Conservation (phyloP, 2,888 invertebrate genomes). For the Cremastobaeus sp. region DNA sequence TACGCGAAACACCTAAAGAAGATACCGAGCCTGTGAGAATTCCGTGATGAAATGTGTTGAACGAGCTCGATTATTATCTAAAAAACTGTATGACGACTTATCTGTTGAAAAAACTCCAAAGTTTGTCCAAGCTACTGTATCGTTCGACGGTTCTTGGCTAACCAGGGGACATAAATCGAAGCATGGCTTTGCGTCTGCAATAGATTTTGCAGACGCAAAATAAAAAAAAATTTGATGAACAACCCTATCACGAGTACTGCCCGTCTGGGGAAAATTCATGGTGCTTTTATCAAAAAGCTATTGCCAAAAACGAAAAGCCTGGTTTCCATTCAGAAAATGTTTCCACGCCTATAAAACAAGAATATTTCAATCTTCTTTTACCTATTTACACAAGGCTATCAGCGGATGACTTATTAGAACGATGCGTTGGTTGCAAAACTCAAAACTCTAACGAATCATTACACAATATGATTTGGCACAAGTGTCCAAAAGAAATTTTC, state of each 20-base stretch:
- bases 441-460: constrained; percentile 53
- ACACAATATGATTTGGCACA: constrained; percentile 47
- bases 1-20: constrained; percentile 5
- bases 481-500: constrained; percentile 40
- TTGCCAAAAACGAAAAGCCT: not conserved
- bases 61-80: constrained; percentile 10
- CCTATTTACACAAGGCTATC: constrained; percentile 17
- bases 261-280: constrained; percentile 29
- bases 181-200: constrained; percentile 9
- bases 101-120: not conserved
- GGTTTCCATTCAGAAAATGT: not conserved
- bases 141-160: constrained; percentile 19
- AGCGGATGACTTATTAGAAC: constrained; percentile 11
- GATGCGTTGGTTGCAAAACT: constrained; percentile 40
- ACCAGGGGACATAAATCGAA: constrained; percentile 26
- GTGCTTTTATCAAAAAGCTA: constrained; percentile 37
- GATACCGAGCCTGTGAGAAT: not conserved
- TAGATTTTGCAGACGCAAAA: constrained; percentile 12
- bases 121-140: not conserved
- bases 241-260: constrained; percentile 23
- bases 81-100: constrained; percentile 5
- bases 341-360: constrained; percentile 19
- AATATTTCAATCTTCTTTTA: constrained; percentile 2
- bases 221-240: no score
- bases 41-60: constrained; percentile 8